Percentiles rank a stretch among this genome's conserved stretches.
These are phyloP conservation scores for Pagetopsis macropterus DNA, from an alignment of 2,797 vertebrate species.

Conservation along the genomic window DNA sequence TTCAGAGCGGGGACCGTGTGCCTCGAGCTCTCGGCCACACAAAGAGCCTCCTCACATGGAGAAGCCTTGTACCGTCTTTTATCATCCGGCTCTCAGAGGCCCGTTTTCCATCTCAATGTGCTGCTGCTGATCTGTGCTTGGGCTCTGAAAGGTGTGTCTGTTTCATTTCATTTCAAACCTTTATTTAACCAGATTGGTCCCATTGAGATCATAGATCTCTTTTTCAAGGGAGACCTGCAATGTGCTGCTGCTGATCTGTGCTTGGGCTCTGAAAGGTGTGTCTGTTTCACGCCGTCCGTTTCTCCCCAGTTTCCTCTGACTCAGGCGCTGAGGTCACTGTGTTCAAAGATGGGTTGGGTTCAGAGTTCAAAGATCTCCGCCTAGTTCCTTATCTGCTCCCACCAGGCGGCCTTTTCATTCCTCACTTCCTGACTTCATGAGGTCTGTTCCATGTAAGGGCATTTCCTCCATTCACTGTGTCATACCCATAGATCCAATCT, in stretches of 20 bases:
- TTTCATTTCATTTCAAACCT: too few relatives aligned
- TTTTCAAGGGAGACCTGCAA: too few relatives aligned
- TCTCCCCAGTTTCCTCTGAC: slow-evolving; percentile 40
- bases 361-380: slow-evolving; percentile 66
- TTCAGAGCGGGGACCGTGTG: slow-evolving; percentile 23
- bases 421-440: slow-evolving; percentile 57
- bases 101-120: slow-evolving; percentile 46
- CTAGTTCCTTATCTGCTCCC: slow-evolving; percentile 67
- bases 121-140: slow-evolving; percentile 34
- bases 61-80: slow-evolving; percentile 28
- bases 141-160: slow-evolving; percentile 67
- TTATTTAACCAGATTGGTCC: too few relatives aligned
- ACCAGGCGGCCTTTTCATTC: slow-evolving; percentile 64
- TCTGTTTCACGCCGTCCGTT: slow-evolving; percentile 48
- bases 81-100: slow-evolving; percentile 29
- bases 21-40: slow-evolving; percentile 62
- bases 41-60: slow-evolving; percentile 61
- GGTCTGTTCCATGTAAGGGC: slow-evolving; percentile 60
- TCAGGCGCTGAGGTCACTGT: slow-evolving; percentile 57
- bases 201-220: too few relatives aligned
- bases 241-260: slow-evolving; percentile 34
- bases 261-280: slow-evolving; percentile 60
- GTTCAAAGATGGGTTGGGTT: slow-evolving; percentile 62
- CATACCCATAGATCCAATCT: slow-evolving; percentile 46
- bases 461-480: slow-evolving; percentile 52